phyloP scores from a whole-genome alignment of 2,113 vertebrate species.

The Desmodus rotundus region DNA sequence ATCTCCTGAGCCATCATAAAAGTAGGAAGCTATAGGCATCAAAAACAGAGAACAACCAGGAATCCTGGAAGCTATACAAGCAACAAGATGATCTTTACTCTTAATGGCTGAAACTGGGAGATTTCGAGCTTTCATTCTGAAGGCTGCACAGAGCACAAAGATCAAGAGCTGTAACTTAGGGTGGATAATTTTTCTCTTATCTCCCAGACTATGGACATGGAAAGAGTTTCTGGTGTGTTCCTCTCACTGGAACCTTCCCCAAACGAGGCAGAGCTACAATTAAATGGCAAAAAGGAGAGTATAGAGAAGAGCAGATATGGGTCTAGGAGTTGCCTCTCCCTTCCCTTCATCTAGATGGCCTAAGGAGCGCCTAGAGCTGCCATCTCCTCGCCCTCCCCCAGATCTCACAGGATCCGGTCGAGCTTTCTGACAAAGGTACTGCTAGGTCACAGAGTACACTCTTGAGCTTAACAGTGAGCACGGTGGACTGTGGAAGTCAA shows the following conservation, averaged over 20 bases:
- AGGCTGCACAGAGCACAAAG: not conserved
- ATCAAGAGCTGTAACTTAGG: not conserved
- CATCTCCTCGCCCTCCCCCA: not conserved
- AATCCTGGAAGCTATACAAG: not conserved
- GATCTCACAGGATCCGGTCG: accelerated
- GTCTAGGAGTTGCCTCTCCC: not conserved
- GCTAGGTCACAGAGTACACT: not conserved
- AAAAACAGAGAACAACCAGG: not conserved
- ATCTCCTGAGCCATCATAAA: not conserved
- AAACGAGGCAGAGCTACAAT: not conserved
- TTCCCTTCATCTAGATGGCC: not conserved
- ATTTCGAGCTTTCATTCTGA: not conserved
- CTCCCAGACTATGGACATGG: not conserved
- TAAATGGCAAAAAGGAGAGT: not conserved
- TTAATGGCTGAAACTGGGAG: not conserved
- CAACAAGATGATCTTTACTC: not conserved
- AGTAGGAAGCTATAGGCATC: not conserved
- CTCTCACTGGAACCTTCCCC: not conserved
- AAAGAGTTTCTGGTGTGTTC: not conserved
- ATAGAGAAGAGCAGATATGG: not conserved
- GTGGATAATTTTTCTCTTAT: not conserved
- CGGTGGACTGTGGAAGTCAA: not conserved
- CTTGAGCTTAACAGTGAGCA: not conserved
- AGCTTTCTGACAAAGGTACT: not conserved
- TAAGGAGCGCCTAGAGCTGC: not conserved